Conservation (phyloP, 1,140 invertebrate species). For the Akabosia matsudoensis region DNA sequence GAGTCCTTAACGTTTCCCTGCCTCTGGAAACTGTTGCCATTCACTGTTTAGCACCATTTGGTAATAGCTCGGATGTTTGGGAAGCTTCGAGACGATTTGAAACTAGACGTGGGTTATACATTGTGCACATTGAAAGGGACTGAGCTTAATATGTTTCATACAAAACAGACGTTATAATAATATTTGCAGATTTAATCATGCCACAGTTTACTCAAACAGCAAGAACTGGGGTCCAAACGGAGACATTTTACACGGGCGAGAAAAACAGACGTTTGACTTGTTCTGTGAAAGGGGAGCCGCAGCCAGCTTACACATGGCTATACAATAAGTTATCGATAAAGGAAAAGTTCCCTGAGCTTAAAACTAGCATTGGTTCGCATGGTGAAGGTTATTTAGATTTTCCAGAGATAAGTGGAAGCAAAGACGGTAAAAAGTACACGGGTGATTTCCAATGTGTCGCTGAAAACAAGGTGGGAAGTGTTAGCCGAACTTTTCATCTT, state of each 20-base stretch:
- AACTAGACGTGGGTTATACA: conserved; percentile 8
- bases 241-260: not conserved
- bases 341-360: not conserved
- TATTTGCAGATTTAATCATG: not conserved
- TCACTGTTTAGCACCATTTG: conserved; percentile 2
- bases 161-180: no score
- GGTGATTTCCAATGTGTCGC: conserved; percentile 1
- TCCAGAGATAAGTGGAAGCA: not conserved
- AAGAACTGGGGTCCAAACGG: not conserved
- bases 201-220: not conserved
- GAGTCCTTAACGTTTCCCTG: not conserved
- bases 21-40: not conserved
- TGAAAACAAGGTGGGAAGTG: conserved; percentile 1
- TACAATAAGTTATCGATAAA: not conserved
- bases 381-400: conserved; percentile 16
- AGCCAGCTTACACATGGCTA: not conserved
- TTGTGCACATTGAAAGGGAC: not conserved
- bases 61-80: not conserved
- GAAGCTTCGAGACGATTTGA: not conserved
- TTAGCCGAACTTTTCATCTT: not conserved
- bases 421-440: not conserved
- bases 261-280: not conserved
- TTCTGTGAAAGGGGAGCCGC: conserved; percentile 8
- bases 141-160: not conserved
- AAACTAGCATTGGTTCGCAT: not conserved